Conservation (phyloP, 2,113 vertebrate species). For the Rhinoderma darwinii region DNA sequence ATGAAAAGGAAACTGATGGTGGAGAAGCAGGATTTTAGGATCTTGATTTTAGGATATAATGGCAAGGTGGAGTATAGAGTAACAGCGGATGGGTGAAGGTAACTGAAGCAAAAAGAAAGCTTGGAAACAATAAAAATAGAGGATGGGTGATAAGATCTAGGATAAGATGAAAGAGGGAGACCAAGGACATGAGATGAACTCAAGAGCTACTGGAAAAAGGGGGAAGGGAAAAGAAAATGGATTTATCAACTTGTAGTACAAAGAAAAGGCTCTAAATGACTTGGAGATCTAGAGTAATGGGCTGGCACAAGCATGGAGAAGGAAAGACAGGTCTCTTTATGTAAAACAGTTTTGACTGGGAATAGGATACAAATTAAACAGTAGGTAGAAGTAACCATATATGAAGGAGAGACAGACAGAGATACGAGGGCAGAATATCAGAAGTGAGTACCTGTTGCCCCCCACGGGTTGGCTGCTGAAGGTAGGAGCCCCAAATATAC, state of each 20-base stretch:
- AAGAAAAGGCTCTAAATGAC: not conserved
- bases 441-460: conserved; percentile 58
- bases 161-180: not conserved
- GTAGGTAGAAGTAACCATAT: not conserved
- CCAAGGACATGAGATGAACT: not conserved
- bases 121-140: not conserved
- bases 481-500: conserved; percentile 31
- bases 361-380: conserved; percentile 53
- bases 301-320: not conserved
- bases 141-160: not conserved
- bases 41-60: not conserved
- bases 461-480: conserved; percentile 43
- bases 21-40: not conserved
- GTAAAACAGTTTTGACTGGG: not conserved
- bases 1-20: not conserved
- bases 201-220: not conserved
- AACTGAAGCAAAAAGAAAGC: not conserved
- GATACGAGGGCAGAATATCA: conserved; percentile 48
- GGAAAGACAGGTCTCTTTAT: not conserved
- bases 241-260: not conserved
- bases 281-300: not conserved
- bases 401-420: not conserved
- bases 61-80: not conserved
- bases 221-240: not conserved
- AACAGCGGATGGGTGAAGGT: not conserved